phyloP scores from a whole-genome alignment of 2,888 invertebrate species.

The Xylota sylvarum region DNA sequence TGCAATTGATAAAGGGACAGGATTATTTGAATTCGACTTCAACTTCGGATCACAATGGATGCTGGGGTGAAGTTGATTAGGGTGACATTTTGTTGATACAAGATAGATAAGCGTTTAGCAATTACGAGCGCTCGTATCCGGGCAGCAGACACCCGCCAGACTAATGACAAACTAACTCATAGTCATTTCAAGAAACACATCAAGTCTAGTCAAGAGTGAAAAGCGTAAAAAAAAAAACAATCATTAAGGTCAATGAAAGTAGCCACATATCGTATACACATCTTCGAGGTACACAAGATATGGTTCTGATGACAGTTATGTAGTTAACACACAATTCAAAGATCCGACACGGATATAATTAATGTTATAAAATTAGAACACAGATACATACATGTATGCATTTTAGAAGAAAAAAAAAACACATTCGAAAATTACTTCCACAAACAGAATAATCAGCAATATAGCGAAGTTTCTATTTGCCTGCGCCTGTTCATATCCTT shows the following conservation, averaged over 20 bases:
- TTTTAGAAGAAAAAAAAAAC: background rate
- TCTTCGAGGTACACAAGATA: background rate
- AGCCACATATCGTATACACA: background rate
- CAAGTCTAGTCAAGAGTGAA: background rate
- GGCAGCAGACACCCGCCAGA: no score
- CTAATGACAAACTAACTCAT: background rate
- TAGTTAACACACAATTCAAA: background rate
- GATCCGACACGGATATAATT: background rate
- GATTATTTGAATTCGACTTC: conserved; percentile 5
- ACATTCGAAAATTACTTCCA: conserved; percentile 25
- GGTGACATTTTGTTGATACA: background rate
- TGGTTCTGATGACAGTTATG: background rate
- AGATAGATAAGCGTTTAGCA: background rate
- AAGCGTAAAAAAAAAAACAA: background rate
- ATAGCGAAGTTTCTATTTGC: conserved; percentile 9
- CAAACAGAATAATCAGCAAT: conserved; percentile 45
- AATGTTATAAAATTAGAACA: background rate
- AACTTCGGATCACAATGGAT: background rate
- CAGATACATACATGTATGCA: conserved; percentile 1
- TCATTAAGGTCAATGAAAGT: conserved; percentile 10
- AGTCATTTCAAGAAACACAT: background rate
- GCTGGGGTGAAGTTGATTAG: conserved; percentile 4
- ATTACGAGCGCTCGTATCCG: background rate
- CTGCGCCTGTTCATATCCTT: conserved; percentile 11
- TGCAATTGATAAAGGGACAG: background rate